A percentile compares a stretch with the other conserved stretches of the same genome.
phyloP scores from a whole-genome alignment of 2,113 vertebrate genomes.

The Anolis sagrei region DNA sequence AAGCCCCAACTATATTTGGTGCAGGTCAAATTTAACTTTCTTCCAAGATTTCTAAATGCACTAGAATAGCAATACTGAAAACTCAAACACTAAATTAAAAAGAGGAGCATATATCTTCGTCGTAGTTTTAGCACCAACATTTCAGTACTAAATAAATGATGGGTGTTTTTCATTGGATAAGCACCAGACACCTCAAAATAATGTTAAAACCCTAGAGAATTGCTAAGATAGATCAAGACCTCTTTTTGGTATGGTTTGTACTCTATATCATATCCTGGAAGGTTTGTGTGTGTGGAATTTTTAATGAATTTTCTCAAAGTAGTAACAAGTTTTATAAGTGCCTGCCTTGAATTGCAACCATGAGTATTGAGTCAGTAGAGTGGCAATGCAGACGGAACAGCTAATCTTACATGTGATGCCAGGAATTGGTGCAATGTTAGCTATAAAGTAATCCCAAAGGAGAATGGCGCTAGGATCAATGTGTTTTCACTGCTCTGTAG shows the following conservation, averaged over 20 bases:
- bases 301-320: neutral
- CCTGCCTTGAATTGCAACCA: neutral
- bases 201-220: conserved; percentile 41
- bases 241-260: conserved; percentile 16
- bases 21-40: neutral
- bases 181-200: conserved; percentile 22
- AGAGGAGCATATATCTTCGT: neutral
- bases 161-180: conserved; percentile 42
- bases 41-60: conserved; percentile 2
- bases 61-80: neutral
- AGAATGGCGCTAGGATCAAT: neutral
- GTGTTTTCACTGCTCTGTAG: neutral
- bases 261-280: neutral
- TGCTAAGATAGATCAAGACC: neutral
- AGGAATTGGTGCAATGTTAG: neutral
- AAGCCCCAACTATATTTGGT: too few relatives aligned
- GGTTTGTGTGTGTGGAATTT: neutral
- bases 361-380: neutral
- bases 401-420: neutral
- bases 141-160: conserved; percentile 48
- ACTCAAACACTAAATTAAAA: neutral
- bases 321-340: neutral
- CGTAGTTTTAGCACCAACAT: neutral
- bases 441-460: conserved; percentile 5
- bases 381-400: neutral